Evolutionary conservation across 1,140 invertebrate genomes (phyloP), one percentile per base, ranked within the genome.

Genomic region (Polyergus mexicanus): DNA sequence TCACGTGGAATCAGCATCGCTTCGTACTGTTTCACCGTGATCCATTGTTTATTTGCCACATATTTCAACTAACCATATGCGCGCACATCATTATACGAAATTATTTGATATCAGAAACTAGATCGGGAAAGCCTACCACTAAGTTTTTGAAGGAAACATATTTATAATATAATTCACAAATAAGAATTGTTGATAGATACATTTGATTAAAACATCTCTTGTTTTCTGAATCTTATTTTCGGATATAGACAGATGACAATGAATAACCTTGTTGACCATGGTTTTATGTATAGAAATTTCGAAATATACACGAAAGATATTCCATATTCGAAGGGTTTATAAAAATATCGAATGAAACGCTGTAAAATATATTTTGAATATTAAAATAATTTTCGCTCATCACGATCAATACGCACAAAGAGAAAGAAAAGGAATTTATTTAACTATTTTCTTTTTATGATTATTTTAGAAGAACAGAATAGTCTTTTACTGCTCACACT

Each of bases 401-500:
- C 6, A 32, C 19, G 22, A 44, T 51, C 1, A 63, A 62, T 58
- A 7, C 25, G 10, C 38, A 19, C 16, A 6, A 35, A 54, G 28
- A n/a, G 16, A 58, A 28, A 56, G 16, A 38, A 22, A 10, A 0
- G 35, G 2, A 47, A 2, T 62, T 76, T 28, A 54, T n/a, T 80
- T 25, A 25, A 54, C 5, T 35, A 47, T 16, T 0, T 47, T 44
- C 10, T 11, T 44, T 47, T 47, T 47, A 3, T 13, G 8, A 28
- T 5, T 60, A n/a, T 25, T n/a, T 19, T 19, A 11, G 0, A 28
- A 11, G 19, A 32, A 38, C 19, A 3, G 51, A 5, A 38, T 8
- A 72, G 66, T 88, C 85, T 66, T 56, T 85, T 54, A 7, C 41
- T 6, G 28, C 16, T 8, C 22, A 54, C 44, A 56, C 10, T 16